Percentiles rank a stretch among this genome's conserved stretches.
phyloP scores from a whole-genome alignment of 2,113 vertebrate species.

The Bucco capensis region DNA sequence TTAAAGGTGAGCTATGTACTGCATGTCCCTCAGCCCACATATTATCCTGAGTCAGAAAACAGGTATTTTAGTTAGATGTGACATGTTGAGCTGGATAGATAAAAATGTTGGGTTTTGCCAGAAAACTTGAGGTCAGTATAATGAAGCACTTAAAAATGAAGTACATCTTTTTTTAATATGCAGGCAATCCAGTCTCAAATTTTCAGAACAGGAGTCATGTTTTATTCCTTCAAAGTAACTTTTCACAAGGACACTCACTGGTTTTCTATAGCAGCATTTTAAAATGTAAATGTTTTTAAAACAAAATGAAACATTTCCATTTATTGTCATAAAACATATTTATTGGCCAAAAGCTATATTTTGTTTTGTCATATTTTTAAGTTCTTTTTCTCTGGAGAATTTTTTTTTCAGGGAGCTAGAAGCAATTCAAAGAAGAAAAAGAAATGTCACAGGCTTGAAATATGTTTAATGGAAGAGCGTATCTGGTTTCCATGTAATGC shows the following conservation, averaged over 20 bases:
- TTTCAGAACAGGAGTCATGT: not conserved
- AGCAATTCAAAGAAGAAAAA: not conserved
- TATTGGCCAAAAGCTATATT: not conserved
- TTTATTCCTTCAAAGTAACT: not conserved
- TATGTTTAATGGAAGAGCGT: not conserved
- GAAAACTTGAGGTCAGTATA: not conserved
- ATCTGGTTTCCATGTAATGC: not conserved
- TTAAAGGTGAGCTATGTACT: not conserved
- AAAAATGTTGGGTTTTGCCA: not conserved
- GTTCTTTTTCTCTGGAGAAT: not conserved
- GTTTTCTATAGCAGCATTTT: not conserved
- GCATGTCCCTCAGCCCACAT: fast-evolving
- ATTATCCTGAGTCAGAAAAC: not conserved
- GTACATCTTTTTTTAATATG: not conserved
- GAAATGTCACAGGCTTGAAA: not conserved
- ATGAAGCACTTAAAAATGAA: not conserved
- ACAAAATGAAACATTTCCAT: not conserved
- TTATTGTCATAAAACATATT: not conserved
- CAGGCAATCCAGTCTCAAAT: not conserved
- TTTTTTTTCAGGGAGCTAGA: not conserved
- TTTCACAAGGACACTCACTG: not conserved
- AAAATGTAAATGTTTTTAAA: not conserved
- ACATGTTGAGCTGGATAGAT: not conserved
- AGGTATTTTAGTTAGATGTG: not conserved
- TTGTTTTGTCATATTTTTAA: not conserved